Conservation (phyloP, 2,113 vertebrate genomes). For the Eupsittula cactorum region DNA sequence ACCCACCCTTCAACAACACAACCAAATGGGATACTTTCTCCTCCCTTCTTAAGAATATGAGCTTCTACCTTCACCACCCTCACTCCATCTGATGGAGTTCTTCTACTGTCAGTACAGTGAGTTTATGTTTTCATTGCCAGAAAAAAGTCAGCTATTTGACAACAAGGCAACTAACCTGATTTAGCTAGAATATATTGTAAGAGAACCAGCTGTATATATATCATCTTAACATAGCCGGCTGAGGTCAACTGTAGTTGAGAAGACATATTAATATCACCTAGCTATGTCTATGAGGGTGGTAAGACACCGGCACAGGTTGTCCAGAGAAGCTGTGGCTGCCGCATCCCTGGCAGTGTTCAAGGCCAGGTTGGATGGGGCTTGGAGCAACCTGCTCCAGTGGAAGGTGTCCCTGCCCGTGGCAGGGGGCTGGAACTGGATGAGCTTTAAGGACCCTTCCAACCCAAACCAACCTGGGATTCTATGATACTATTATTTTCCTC, state of each 20-base stretch:
- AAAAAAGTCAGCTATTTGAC: neutral
- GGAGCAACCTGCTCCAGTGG: neutral
- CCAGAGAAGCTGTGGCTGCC: neutral
- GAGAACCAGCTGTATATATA: neutral
- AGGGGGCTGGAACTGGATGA: neutral
- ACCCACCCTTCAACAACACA: neutral
- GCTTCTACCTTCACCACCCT: neutral
- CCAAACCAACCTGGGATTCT: neutral
- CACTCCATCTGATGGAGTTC: neutral
- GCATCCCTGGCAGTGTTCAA: neutral
- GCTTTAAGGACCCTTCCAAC: neutral
- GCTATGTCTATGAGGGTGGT: neutral
- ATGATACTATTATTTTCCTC: neutral
- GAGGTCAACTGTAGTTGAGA: neutral
- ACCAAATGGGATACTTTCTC: neutral
- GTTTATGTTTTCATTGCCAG: neutral
- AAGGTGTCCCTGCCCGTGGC: neutral
- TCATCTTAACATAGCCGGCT: neutral
- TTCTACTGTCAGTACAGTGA: neutral
- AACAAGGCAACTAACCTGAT: neutral
- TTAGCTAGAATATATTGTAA: neutral
- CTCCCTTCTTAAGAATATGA: neutral
- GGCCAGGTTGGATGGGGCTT: neutral
- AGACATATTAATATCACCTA: neutral
- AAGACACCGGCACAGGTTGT: accelerated